phyloP scores from a whole-genome alignment of 2,797 vertebrate genomes.

The Xyrichtys novacula region DNA sequence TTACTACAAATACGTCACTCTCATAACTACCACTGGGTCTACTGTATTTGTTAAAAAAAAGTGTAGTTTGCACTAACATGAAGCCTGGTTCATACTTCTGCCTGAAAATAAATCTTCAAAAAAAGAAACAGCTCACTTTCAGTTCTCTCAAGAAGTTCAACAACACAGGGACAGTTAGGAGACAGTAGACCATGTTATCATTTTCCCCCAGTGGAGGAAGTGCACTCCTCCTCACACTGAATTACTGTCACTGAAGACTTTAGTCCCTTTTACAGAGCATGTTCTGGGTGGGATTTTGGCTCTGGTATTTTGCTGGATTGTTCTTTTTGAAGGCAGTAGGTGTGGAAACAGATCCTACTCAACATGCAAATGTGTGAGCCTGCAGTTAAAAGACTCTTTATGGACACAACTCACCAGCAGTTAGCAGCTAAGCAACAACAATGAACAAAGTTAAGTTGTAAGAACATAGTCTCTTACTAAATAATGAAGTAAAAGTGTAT shows the following conservation, averaged over 20 bases:
- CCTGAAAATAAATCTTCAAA: neutral
- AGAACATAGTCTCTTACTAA: too few species aligned
- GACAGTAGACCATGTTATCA: slow-evolving; percentile 30
- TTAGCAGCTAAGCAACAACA: too few species aligned
- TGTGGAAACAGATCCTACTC: too few species aligned
- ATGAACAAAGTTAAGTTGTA: too few species aligned
- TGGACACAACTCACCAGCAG: too few species aligned
- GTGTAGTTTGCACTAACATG: neutral
- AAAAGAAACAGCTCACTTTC: slow-evolving; percentile 17
- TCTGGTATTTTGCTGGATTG: too few species aligned
- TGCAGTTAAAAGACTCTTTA: too few species aligned
- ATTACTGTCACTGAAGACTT: slow-evolving; percentile 18
- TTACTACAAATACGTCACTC: neutral
- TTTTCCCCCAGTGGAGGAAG: neutral
- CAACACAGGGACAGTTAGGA: neutral
- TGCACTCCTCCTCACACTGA: slow-evolving; percentile 25
- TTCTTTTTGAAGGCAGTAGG: too few species aligned
- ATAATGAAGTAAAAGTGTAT: too few species aligned
- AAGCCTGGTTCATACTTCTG: neutral
- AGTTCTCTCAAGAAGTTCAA: neutral
- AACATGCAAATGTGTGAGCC: too few species aligned
- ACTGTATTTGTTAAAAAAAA: neutral
- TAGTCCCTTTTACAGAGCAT: neutral
- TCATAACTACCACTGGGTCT: neutral
- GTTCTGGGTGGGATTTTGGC: neutral